Evolutionary conservation across 2,113 vertebrate genomes (phyloP).

Genomic region (Petrocephalus zakoni): DNA sequence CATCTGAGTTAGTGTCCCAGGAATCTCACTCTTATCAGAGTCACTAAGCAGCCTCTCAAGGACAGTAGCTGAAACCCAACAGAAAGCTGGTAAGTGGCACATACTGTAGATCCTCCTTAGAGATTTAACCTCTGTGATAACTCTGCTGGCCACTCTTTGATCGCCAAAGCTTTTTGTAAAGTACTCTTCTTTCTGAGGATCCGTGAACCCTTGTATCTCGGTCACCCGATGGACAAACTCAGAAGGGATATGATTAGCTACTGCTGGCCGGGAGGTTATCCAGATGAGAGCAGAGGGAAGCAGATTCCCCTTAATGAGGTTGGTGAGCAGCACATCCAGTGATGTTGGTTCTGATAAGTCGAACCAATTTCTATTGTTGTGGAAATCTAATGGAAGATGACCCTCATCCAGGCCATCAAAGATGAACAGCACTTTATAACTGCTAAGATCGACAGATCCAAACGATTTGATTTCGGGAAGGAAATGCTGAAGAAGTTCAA

Average conservation of each 20-base stretch:
- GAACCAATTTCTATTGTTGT: neutral
- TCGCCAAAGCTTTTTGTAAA: constrained; percentile 5
- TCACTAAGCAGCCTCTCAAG: constrained; percentile 7
- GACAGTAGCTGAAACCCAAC: constrained; percentile 14
- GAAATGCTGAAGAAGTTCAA: neutral
- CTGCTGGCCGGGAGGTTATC: constrained; percentile 14
- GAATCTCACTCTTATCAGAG: neutral
- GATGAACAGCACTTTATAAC: neutral
- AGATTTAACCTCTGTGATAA: constrained; percentile 14
- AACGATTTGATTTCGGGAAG: constrained; percentile 2
- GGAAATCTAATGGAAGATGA: constrained; percentile 12
- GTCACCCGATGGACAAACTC: constrained; percentile 6
- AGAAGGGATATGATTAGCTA: constrained; percentile 7
- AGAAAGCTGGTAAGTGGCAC: constrained; percentile 19
- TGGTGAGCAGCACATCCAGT: constrained; percentile 14
- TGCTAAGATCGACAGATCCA: neutral
- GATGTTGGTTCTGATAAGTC: constrained; percentile 1
- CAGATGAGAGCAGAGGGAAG: constrained; percentile 16
- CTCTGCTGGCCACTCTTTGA: neutral
- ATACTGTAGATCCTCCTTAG: constrained; percentile 5
- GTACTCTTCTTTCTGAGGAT: constrained; percentile 18
- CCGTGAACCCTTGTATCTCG: constrained; percentile 14
- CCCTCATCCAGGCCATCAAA: constrained; percentile 21
- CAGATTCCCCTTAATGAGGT: constrained; percentile 20
- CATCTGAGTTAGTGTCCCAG: constrained; percentile 11